Evolutionary conservation across 2,113 vertebrate species (phyloP), one percentile per base, ranked within the genome.

Genomic region (Rattus rattus): DNA sequence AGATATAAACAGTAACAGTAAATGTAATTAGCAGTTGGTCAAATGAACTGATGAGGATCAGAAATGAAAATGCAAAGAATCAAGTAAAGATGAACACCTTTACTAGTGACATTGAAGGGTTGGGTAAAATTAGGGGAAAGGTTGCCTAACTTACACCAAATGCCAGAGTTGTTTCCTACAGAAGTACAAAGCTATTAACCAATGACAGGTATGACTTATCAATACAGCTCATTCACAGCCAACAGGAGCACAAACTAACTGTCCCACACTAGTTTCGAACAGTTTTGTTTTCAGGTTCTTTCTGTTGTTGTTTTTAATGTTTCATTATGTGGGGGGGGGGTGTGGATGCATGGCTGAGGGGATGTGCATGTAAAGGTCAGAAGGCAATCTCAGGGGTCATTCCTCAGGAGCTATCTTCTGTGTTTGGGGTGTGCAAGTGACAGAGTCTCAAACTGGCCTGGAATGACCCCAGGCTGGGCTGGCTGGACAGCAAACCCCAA

Each of bases 21-120:
- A 96, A 86, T n/a, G 26, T 80, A 88, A 88, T 69, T 69, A 70
- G 52, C 65, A 84, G 63, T 84, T 65, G 5, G 79, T 63, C n/a
- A 63, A 92, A 61, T 13, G 49, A 69, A 93, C 5, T 91, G n/a
- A 88, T 54, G 24, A 90, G 76, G 59, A 77, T 70, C 61, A 56
- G 70, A n/a, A 72, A 63, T 43, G 5, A 69, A 43, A 94, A 94
- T 65, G 8, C 33, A 95, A 43, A 65, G 11, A 91, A 47, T 65
- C 54, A 84, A 85, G 24, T 59, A 79, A 72, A 91, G 89, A 61
- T 11, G 14, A 36, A 94, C 11, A 86, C 11, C 33, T 39, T 88
- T 88, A 43, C 52, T 61, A 80, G 7, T 87, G 39, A 87, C 24
- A 39, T 20, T 79, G 63, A 88, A 94, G 47, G 19, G 59, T 36